These are phyloP conservation scores for Oxystoma pomonae DNA, from an alignment of 2,888 invertebrate species.

Conservation along the genomic window DNA sequence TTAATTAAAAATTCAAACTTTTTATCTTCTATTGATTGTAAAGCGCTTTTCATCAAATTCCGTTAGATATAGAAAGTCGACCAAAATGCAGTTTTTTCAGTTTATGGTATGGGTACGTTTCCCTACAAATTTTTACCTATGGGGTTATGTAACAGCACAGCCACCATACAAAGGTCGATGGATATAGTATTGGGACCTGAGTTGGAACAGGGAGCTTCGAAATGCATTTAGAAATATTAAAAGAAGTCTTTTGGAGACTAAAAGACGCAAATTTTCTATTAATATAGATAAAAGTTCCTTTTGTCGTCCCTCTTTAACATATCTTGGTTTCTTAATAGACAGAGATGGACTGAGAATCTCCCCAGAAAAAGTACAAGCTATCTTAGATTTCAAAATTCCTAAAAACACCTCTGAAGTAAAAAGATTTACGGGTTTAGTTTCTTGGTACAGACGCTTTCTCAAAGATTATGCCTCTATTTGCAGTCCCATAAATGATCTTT, in stretches of 20 bases:
- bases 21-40: no score
- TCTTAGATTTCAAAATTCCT: conserved; percentile 7
- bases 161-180: conserved; percentile 21
- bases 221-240: conserved; percentile 13
- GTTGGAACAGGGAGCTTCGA: conserved; percentile 13
- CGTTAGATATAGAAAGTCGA: conserved; percentile 12
- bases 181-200: conserved; percentile 13
- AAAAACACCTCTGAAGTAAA: conserved; percentile 18
- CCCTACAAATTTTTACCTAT: conserved; percentile 12
- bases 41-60: conserved; percentile 36
- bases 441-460: conserved; percentile 18
- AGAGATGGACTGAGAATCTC: conserved; percentile 1
- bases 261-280: conserved; percentile 18
- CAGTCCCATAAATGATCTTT: conserved; percentile 18
- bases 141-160: conserved; percentile 9
- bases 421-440: conserved; percentile 17
- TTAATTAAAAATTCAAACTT: no score
- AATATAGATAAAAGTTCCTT: conserved; percentile 19
- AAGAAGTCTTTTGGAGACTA: conserved; percentile 13
- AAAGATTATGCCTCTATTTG: conserved; percentile 16
- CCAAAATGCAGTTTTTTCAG: conserved; percentile 18
- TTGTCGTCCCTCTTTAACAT: conserved; percentile 6
- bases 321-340: conserved; percentile 1
- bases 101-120: conserved; percentile 15
- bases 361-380: conserved; percentile 8